Conservation (phyloP, 2,888 invertebrate species). For the Drepana falcataria region DNA sequence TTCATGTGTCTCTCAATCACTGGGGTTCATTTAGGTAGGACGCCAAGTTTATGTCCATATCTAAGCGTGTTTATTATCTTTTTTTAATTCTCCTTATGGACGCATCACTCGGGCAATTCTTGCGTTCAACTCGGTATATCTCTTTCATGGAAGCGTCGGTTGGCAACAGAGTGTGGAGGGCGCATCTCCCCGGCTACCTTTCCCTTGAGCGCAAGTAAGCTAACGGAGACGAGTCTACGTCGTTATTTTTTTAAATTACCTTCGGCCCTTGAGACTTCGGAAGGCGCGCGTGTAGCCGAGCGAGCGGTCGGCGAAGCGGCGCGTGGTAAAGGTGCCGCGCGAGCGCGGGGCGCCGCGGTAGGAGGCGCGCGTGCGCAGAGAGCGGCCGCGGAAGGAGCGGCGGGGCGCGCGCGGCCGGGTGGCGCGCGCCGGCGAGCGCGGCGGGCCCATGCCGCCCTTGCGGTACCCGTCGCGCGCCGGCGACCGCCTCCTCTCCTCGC, state of each 20-base stretch:
- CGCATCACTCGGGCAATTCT: background rate
- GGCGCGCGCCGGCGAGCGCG: constrained; percentile 57
- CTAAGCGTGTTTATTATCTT: background rate
- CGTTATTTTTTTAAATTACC: constrained; percentile 52
- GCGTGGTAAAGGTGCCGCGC: constrained; percentile 62
- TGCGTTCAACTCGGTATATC: background rate
- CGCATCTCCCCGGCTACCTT: no score
- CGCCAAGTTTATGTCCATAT: background rate
- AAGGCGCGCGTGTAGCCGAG: constrained; percentile 64
- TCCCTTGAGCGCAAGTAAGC: constrained; percentile 27
- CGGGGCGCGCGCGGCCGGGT: constrained; percentile 73
- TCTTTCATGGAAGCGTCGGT: constrained; percentile 11
- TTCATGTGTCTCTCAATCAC: background rate
- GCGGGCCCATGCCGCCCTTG: constrained; percentile 73
- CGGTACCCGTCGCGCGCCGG: constrained; percentile 71
- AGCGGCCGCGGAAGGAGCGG: constrained; percentile 73
- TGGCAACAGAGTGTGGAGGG: background rate
- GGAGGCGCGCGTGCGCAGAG: constrained; percentile 73
- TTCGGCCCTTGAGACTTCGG: constrained; percentile 70
- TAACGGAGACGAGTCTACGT: constrained; percentile 38
- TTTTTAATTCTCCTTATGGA: background rate
- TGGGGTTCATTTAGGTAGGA: background rate
- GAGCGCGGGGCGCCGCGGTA: constrained; percentile 78
- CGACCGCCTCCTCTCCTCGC: constrained; percentile 77
- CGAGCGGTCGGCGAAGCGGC: constrained; percentile 62